These are phyloP conservation scores for Myopa tessellatipennis DNA, from an alignment of 2,888 invertebrate species.

Conservation along the genomic window DNA sequence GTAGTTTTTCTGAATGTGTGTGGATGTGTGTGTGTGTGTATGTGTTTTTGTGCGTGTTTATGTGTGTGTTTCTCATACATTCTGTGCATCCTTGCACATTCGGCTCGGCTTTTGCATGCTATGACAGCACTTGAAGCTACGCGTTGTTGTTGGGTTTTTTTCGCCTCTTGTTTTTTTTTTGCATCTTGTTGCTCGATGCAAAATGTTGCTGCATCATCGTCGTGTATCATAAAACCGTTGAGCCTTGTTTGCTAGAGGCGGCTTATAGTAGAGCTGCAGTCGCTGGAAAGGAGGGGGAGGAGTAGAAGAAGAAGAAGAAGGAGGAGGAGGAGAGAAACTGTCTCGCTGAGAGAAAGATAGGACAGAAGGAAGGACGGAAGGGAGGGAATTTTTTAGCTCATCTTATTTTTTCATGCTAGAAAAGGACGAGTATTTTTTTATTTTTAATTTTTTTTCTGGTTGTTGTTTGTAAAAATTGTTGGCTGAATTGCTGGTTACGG, in stretches of 20 bases:
- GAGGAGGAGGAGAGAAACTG: too few relatives aligned
- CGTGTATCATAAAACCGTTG: slow-evolving; percentile 52
- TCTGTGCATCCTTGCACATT: slow-evolving; percentile 42
- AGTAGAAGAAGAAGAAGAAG: neutral
- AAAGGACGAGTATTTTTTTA: slow-evolving; percentile 13
- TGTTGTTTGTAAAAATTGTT: neutral
- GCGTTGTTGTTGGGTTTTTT: slow-evolving; percentile 25
- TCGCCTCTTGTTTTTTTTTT: slow-evolving; percentile 24
- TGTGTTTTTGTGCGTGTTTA: neutral
- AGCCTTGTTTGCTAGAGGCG: slow-evolving; percentile 23
- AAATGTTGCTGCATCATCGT: slow-evolving; percentile 44
- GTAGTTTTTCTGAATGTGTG: slow-evolving; percentile 25
- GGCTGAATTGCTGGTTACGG: neutral
- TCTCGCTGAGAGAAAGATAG: too few relatives aligned
- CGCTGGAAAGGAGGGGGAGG: neutral
- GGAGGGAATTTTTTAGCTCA: slow-evolving; percentile 3
- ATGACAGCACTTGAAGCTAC: slow-evolving; percentile 32
- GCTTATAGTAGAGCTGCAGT: neutral
- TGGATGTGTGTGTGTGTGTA: neutral
- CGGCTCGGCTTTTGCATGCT: slow-evolving; percentile 41
- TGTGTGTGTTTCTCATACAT: slow-evolving; percentile 5
- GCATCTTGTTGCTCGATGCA: neutral
- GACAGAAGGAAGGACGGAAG: neutral
- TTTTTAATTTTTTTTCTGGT: too few relatives aligned
- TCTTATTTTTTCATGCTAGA: slow-evolving; percentile 20